Base-by-base conservation (phyloP, 1,140 invertebrate genomes). In the Ditylenchus dipsaci region DNA sequence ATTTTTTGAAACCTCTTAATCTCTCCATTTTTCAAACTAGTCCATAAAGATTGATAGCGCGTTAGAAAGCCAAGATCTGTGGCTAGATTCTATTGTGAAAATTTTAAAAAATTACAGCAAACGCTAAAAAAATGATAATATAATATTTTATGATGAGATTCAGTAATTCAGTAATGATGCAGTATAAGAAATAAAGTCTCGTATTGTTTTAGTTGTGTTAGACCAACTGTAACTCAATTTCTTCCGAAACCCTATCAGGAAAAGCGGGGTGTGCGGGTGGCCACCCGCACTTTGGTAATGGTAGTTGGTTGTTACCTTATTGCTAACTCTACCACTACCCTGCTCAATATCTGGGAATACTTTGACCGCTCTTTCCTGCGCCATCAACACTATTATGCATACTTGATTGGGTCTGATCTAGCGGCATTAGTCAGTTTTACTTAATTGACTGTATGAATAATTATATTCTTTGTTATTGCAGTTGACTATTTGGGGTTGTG, bases 281-380 rank as follows among this genome's bases (percentile, higher is more conserved):
- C 77, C 0, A 78, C 77, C 0, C 38, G 71, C 45, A 78, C 77
- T 1, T 29, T 78, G 38, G 69, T 76, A 11, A 82, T 78, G 77
- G 77, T 78, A 13, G 77, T 82, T 33, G 79, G 78, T 9, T 78
- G 76, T 57, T 78, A 78, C 59, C 63, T 78, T 27, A 68, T 78
- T 30, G 62, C 77, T 19, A 78, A 78, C 45, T 76, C 71, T 21
- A 15, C 72, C 19, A 79, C 75, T n/a, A 79, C 76, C 19, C n/a
- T 76, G 7, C 49, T 78, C 30, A 78, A 80, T 53, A 77, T 78
- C 29, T 78, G 80, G 76, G 77, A 78, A 49, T 81, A 77, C 49
- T 78, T 79, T 62, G 71, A 82, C 49, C 17, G 59, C 1, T 19
- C 66, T 17, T 79, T 82, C 23, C 45, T 78, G 11, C 72, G 76